These are phyloP conservation scores for Drosophila falleni DNA, from an alignment of 2,888 invertebrate species.

Conservation along the genomic window DNA sequence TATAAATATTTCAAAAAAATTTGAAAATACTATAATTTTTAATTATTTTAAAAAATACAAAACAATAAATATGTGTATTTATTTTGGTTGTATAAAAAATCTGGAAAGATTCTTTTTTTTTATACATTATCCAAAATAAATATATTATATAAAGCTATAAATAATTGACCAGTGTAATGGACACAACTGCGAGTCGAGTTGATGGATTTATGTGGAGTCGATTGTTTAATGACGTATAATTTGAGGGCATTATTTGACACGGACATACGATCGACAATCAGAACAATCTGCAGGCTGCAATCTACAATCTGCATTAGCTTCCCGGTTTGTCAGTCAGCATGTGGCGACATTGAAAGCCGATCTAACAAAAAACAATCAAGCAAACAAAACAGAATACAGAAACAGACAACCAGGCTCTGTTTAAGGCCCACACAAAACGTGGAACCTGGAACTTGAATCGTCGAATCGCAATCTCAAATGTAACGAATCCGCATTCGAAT, in stretches of 20 bases:
- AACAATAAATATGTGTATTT: too few species aligned
- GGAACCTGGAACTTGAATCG: slow-evolving; percentile 8
- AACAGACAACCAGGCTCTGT: slow-evolving; percentile 8
- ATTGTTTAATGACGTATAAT: slow-evolving; percentile 31
- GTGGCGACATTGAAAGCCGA: slow-evolving; percentile 54
- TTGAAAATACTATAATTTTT: too few species aligned
- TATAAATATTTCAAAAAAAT: too few species aligned
- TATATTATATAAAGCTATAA: neutral
- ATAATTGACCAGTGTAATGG: slow-evolving; percentile 42
- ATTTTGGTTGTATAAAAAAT: too few species aligned
- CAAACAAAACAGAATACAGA: neutral
- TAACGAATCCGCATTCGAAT: slow-evolving; percentile 62
- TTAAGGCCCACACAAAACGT: slow-evolving; percentile 69
- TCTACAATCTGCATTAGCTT: slow-evolving; percentile 5
- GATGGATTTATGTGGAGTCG: slow-evolving; percentile 64
- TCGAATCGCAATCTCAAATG: slow-evolving; percentile 45
- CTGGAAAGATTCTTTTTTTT: too few species aligned
- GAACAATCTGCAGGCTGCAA: slow-evolving; percentile 3
- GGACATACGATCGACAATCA: slow-evolving; percentile 15
- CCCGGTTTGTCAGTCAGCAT: slow-evolving; percentile 44
- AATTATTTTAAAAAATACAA: too few species aligned
- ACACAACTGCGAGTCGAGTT: slow-evolving; percentile 52
- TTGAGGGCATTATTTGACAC: slow-evolving; percentile 26
- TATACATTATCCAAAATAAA: too few species aligned
- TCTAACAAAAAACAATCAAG: slow-evolving; percentile 22